Evolutionary conservation across 2,113 vertebrate genomes (phyloP).

Genomic region (Jaculus jaculus): DNA sequence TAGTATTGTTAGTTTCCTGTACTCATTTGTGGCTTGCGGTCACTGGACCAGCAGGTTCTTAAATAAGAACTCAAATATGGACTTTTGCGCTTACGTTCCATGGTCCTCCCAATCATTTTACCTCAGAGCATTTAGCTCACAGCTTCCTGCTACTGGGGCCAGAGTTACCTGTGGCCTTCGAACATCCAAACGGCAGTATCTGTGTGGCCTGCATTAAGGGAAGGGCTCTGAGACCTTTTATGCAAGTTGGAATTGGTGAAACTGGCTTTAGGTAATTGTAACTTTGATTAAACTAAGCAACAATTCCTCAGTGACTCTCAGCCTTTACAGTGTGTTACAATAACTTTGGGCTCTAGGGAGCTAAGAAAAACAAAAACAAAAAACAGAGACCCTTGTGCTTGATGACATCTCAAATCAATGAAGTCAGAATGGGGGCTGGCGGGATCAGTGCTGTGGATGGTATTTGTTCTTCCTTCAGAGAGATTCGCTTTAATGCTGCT

Average conservation of each 20-base stretch:
- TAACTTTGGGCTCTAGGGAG: background rate
- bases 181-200: background rate
- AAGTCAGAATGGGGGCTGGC: background rate
- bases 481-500: background rate
- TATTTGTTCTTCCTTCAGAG: constrained; percentile 30
- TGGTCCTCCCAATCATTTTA: background rate
- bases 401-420: background rate
- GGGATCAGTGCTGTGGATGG: background rate
- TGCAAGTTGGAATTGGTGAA: background rate
- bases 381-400: background rate
- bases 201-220: background rate
- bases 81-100: background rate
- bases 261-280: background rate
- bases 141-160: background rate
- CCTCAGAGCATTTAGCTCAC: background rate
- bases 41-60: background rate
- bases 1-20: background rate
- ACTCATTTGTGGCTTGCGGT: background rate
- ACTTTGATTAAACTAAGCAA: background rate
- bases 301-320: background rate
- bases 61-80: background rate
- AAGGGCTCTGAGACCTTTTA: background rate
- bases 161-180: background rate
- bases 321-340: background rate
- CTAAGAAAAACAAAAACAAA: background rate